These are phyloP conservation scores for Caiman crocodilus DNA, from an alignment of 2,797 vertebrate species.

Conservation along the genomic window DNA sequence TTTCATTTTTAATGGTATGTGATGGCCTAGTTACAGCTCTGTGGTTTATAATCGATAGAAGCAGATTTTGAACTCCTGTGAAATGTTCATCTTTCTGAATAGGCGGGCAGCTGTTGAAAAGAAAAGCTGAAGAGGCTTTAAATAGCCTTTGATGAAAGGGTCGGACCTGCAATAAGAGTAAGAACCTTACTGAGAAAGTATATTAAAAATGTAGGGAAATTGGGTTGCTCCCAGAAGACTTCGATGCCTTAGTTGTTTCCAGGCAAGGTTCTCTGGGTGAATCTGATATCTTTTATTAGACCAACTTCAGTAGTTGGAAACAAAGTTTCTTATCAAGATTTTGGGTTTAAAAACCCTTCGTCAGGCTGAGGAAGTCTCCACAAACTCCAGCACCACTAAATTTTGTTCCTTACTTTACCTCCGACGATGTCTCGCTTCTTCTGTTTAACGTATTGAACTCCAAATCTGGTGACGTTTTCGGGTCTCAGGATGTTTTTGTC, in stretches of 20 bases:
- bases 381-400: not conserved
- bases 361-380: not conserved
- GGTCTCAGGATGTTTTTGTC: not conserved
- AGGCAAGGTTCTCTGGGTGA: no score
- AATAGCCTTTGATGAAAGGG: not conserved
- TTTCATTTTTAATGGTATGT: not conserved
- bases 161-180: not conserved
- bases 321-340: no score
- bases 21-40: not conserved
- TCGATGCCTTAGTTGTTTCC: not conserved
- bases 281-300: no score
- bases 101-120: not conserved
- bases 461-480: not conserved
- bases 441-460: constrained; percentile 53
- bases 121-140: not conserved
- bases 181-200: not conserved
- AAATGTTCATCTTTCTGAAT: not conserved
- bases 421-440: not conserved
- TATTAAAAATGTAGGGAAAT: not conserved
- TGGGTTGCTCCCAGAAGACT: not conserved
- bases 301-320: no score
- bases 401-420: not conserved
- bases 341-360: no score
- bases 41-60: not conserved
- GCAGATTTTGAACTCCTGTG: constrained; percentile 10